These are phyloP conservation scores for Pseudopodoces humilis DNA, from an alignment of 2,113 vertebrate species.

Conservation along the genomic window DNA sequence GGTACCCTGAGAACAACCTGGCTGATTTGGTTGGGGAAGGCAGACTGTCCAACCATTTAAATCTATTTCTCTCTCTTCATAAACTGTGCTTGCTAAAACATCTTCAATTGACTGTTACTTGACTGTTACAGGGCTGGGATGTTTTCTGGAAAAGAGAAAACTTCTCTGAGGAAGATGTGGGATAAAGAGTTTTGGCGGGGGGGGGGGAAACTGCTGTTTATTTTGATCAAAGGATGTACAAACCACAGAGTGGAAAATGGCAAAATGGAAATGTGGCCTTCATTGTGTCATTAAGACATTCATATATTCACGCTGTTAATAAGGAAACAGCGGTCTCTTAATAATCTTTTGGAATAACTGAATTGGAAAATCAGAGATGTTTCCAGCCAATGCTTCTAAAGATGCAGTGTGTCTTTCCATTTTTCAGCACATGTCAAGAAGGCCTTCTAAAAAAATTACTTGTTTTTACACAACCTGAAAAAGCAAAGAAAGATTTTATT, in stretches of 20 bases:
- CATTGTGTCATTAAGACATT: not conserved
- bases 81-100: not conserved
- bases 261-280: not conserved
- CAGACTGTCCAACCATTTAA: not conserved
- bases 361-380: not conserved
- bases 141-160: not conserved
- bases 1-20: not conserved
- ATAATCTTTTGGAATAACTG: not conserved
- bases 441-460: not conserved
- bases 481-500: not conserved
- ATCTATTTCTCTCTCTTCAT: not conserved
- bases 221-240: not conserved
- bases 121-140: not conserved
- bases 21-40: not conserved
- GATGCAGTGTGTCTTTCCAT: not conserved
- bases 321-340: not conserved
- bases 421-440: not conserved
- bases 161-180: not conserved
- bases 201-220: fast-evolving
- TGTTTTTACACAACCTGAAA: not conserved
- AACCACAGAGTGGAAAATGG: not conserved
- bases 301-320: not conserved
- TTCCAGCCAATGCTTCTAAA: not conserved
- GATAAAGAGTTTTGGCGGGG: not conserved
- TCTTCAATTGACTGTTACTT: not conserved